phyloP scores from a whole-genome alignment of 2,113 vertebrate genomes.

The Rhinoptilus africanus region DNA sequence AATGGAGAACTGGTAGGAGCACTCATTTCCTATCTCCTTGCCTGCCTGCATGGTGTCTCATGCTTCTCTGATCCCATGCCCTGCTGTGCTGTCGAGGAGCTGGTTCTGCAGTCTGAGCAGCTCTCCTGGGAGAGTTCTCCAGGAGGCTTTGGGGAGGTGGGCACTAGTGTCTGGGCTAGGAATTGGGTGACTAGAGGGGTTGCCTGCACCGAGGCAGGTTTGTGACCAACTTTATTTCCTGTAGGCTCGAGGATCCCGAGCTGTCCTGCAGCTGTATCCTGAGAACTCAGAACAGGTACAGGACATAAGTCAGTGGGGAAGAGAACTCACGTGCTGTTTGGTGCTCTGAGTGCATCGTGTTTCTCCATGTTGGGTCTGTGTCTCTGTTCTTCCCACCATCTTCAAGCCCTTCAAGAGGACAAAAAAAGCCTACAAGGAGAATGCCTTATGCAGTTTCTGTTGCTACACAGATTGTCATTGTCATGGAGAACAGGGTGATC shows the following conservation, averaged over 20 bases:
- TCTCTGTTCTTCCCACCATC: neutral
- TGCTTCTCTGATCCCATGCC: neutral
- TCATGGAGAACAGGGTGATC: no score
- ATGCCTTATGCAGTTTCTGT: neutral
- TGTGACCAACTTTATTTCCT: neutral
- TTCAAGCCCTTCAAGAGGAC: neutral
- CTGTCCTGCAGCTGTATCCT: constrained; percentile 93
- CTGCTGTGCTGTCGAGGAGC: neutral
- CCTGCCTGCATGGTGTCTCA: neutral
- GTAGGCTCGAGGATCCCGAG: constrained; percentile 86
- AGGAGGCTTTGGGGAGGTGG: neutral
- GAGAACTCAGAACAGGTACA: constrained; percentile 93
- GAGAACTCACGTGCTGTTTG: neutral
- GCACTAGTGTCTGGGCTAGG: neutral
- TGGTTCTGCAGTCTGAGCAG: neutral
- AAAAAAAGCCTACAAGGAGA: neutral
- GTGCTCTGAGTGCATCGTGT: neutral
- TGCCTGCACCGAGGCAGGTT: neutral
- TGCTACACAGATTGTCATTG: neutral
- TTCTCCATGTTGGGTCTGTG: neutral
- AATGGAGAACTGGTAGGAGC: neutral
- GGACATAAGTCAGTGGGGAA: neutral
- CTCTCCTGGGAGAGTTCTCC: neutral
- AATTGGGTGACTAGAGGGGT: neutral
- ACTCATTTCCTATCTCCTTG: neutral